Conservation (phyloP, 2,113 vertebrate species). For the Himantopus leucocephalus region DNA sequence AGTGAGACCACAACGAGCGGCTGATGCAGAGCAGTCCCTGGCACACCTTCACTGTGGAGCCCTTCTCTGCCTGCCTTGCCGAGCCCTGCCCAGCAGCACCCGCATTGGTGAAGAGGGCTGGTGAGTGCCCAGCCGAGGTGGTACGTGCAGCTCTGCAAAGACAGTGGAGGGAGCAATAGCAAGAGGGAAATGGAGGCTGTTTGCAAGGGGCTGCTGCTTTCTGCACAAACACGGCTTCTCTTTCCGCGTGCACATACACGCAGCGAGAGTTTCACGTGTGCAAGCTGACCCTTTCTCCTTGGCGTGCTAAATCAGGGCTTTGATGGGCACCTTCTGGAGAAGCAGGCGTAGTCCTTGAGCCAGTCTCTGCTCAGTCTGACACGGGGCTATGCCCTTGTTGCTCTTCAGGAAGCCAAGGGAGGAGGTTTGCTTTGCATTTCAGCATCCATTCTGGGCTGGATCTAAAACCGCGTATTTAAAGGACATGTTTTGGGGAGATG, state of each 20-base stretch:
- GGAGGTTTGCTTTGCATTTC: not conserved
- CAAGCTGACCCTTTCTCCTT: not conserved
- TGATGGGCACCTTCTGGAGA: not conserved
- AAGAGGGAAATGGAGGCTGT: not conserved
- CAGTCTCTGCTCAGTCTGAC: not conserved
- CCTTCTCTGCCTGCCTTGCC: not conserved
- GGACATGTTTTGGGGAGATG: not conserved
- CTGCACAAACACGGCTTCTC: not conserved
- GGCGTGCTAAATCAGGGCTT: not conserved
- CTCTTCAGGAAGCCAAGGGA: not conserved
- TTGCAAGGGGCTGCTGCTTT: not conserved
- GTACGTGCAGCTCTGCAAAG: not conserved
- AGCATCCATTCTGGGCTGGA: not conserved
- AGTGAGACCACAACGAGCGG: not conserved
- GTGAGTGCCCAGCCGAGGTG: not conserved
- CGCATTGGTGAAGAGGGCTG: not conserved
- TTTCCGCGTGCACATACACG: fast-evolving
- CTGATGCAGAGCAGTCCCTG: not conserved
- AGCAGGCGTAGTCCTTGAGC: not conserved
- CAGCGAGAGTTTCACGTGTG: not conserved
- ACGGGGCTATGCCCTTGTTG: not conserved
- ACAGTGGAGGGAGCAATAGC: fast-evolving
- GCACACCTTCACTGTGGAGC: not conserved
- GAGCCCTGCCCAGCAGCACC: not conserved
- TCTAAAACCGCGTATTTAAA: not conserved